Percentiles rank a stretch among this genome's conserved stretches.
Evolutionary conservation across 2,113 vertebrate genomes (phyloP).

Genomic region (Camelus dromedarius): DNA sequence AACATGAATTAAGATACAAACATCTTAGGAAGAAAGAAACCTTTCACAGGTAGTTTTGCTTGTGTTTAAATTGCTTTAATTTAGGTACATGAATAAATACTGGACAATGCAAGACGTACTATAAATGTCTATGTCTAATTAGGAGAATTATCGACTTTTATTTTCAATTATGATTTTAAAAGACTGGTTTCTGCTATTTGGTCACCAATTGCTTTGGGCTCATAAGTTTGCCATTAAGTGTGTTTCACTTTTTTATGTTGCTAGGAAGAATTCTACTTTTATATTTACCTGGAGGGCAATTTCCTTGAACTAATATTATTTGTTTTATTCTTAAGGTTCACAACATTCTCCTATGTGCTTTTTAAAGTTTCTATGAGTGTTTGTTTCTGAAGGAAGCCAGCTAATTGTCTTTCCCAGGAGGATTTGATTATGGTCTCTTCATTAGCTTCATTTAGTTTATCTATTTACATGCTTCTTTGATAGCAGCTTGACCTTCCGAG

Average conservation of each 20-base stretch:
- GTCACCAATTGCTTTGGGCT: slow-evolving; percentile 5
- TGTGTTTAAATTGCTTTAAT: slow-evolving; percentile 51
- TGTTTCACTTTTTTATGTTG: slow-evolving; percentile 45
- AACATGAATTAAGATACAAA: slow-evolving; percentile 29
- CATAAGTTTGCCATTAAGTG: slow-evolving; percentile 10
- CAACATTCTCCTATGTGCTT: not conserved
- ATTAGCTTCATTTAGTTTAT: not conserved
- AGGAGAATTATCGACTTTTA: slow-evolving; percentile 19
- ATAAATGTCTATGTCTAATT: slow-evolving; percentile 37
- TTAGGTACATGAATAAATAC: slow-evolving; percentile 25
- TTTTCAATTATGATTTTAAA: slow-evolving; percentile 52
- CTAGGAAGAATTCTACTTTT: slow-evolving; percentile 40
- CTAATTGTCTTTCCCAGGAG: slow-evolving; percentile 48
- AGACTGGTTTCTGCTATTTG: slow-evolving; percentile 18
- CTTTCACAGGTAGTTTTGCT: not conserved
- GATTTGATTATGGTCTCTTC: slow-evolving; percentile 60
- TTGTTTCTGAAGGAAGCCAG: slow-evolving; percentile 45
- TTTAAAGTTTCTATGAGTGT: not conserved
- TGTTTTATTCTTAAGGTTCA: not conserved
- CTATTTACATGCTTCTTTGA: slow-evolving; percentile 39
- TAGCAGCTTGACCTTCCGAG: not conserved
- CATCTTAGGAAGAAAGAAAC: not conserved
- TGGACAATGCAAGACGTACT: not conserved
- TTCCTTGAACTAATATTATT: not conserved
- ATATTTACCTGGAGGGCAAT: slow-evolving; percentile 56